These are phyloP conservation scores for Symphodus melops DNA, from an alignment of 2,113 vertebrate species.

Conservation along the genomic window DNA sequence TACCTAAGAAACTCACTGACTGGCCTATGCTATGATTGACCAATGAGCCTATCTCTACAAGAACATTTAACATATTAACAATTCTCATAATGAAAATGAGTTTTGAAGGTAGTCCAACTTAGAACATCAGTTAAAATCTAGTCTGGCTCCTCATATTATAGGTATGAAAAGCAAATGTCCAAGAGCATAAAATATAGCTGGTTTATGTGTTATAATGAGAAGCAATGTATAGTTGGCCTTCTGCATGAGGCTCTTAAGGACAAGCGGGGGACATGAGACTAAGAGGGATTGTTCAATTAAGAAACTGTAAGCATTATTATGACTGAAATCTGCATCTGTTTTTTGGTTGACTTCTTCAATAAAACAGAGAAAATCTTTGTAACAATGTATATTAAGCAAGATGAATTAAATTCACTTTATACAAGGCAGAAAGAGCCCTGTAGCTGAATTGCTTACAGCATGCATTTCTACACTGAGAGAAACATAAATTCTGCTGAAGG, in stretches of 20 bases:
- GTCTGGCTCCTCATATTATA: slow-evolving; percentile 4
- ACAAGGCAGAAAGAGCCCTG: no score
- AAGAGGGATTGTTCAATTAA: no score
- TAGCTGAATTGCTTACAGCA: neutral
- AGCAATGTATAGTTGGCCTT: no score
- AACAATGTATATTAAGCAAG: no score
- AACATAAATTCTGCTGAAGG: neutral
- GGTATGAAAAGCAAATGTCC: no score
- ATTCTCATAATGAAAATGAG: slow-evolving; percentile 58
- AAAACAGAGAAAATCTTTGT: no score
- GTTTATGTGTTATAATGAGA: neutral
- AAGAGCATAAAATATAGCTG: slow-evolving; percentile 13
- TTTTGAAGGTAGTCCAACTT: slow-evolving; percentile 43
- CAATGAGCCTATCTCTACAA: slow-evolving; percentile 59
- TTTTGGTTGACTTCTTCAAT: no score
- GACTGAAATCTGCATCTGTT: no score
- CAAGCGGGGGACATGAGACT: no score
- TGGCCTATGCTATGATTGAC: slow-evolving; percentile 65
- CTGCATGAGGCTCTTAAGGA: no score
- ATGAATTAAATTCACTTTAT: no score
- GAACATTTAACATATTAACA: slow-evolving; percentile 74
- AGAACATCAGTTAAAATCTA: slow-evolving; percentile 29
- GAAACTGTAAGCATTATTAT: no score
- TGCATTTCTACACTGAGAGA: neutral
- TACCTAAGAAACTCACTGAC: slow-evolving; percentile 36